phyloP scores from a whole-genome alignment of 2,797 vertebrate genomes.

The Characodon lateralis region DNA sequence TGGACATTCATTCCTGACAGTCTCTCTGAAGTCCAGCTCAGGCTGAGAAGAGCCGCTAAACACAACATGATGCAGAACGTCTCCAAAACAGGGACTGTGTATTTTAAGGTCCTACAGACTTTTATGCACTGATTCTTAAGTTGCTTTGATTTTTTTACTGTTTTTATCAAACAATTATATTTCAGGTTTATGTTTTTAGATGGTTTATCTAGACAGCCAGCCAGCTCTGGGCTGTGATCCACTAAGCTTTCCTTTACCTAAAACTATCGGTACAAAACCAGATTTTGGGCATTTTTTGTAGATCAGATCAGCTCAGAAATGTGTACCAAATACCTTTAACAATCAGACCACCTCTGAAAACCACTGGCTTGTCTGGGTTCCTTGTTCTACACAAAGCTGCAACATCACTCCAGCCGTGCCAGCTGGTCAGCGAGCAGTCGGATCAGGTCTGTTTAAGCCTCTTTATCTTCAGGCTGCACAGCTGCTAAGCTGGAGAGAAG shows the following conservation, averaged over 20 bases:
- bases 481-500: conserved; percentile 22
- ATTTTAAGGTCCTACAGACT: no score
- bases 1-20: no score
- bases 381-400: conserved; percentile 6
- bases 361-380: background rate
- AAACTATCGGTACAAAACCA: background rate
- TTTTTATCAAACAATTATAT: background rate
- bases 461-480: conserved; percentile 34
- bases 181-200: no score
- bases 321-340: background rate
- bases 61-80: no score
- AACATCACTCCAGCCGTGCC: background rate
- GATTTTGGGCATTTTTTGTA: background rate
- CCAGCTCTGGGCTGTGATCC: no score
- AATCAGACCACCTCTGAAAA: conserved; percentile 7
- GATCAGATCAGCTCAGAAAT: conserved; percentile 17
- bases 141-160: background rate
- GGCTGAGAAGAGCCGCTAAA: no score
- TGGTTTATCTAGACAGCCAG: no score
- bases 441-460: conserved; percentile 31
- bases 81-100: no score
- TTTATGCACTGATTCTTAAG: no score
- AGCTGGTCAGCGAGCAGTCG: conserved; percentile 33
- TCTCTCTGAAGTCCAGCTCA: no score
- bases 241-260: background rate